These are phyloP conservation scores for Cataglyphis albicans DNA, from an alignment of 2,888 invertebrate genomes.

Conservation along the genomic window DNA sequence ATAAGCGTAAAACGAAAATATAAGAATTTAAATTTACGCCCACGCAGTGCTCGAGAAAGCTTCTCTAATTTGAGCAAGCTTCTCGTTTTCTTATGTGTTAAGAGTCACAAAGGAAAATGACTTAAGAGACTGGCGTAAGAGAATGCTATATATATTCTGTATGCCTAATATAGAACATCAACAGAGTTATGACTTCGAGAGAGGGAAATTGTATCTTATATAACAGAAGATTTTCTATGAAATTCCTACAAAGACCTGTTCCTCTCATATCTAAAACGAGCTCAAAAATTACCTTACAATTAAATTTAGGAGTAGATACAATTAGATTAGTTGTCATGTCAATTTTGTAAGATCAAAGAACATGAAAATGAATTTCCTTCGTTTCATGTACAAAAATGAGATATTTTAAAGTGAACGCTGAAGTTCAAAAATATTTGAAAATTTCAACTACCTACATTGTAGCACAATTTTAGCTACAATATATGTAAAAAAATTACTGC, in stretches of 20 bases:
- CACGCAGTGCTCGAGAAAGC: not conserved
- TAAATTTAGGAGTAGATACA: not conserved
- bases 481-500: not conserved
- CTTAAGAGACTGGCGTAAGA: not conserved
- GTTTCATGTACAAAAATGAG: not conserved
- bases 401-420: not conserved
- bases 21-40: not conserved
- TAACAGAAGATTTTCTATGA: not conserved
- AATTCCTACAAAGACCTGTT: not conserved
- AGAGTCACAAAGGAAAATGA: not conserved
- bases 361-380: not conserved
- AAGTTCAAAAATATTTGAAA: slow-evolving; percentile 17
- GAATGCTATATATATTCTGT: not conserved
- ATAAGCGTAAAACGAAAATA: not conserved
- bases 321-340: not conserved
- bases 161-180: slow-evolving; percentile 5
- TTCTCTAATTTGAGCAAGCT: not conserved
- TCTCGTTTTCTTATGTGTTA: not conserved
- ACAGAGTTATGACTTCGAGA: not conserved
- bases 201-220: not conserved
- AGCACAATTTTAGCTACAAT: no score
- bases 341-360: not conserved
- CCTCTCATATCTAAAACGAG: not conserved
- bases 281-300: not conserved
- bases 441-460: not conserved